A percentile compares a stretch with the other conserved stretches of the same genome.
Evolutionary conservation across 2,888 invertebrate genomes (phyloP).

Genomic region (Metallyticus violacea): DNA sequence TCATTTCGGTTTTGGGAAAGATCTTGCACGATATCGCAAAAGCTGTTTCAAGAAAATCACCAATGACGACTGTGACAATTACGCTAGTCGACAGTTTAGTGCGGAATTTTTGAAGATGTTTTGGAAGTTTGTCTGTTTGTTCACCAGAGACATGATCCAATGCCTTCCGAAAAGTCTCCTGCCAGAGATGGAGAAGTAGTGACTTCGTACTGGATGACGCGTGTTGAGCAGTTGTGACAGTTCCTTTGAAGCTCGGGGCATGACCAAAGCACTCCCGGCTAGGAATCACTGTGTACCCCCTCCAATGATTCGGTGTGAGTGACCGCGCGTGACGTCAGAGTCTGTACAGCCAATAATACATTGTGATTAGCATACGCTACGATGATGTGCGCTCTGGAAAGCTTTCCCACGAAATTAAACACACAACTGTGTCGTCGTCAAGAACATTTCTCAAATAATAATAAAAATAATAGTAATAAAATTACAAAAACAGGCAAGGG

Average conservation of each 20-base stretch:
- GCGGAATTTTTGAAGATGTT: too few relatives aligned
- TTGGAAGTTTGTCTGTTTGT: too few relatives aligned
- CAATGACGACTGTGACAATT: too few relatives aligned
- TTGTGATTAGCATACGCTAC: constrained; percentile 1
- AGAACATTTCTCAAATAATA: constrained; percentile 15
- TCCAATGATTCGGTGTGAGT: not conserved
- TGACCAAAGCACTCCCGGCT: too few relatives aligned
- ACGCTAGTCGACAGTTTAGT: too few relatives aligned
- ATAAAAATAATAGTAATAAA: constrained; percentile 22
- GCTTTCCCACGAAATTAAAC: constrained; percentile 10
- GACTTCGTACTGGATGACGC: not conserved
- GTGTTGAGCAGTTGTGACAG: not conserved
- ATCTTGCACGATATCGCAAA: too few relatives aligned
- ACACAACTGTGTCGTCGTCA: constrained; percentile 4
- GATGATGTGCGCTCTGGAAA: not conserved
- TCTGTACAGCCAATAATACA: not conserved
- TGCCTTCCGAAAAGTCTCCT: too few relatives aligned
- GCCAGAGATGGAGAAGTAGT: not conserved
- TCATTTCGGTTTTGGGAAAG: too few relatives aligned
- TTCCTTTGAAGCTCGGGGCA: not conserved
- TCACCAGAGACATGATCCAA: too few relatives aligned
- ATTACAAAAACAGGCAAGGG: constrained; percentile 16
- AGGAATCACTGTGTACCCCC: too few relatives aligned
- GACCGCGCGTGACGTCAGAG: not conserved
- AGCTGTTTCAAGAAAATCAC: too few relatives aligned